Conservation (phyloP, 2,888 invertebrate species). For the Phengaris arion region DNA sequence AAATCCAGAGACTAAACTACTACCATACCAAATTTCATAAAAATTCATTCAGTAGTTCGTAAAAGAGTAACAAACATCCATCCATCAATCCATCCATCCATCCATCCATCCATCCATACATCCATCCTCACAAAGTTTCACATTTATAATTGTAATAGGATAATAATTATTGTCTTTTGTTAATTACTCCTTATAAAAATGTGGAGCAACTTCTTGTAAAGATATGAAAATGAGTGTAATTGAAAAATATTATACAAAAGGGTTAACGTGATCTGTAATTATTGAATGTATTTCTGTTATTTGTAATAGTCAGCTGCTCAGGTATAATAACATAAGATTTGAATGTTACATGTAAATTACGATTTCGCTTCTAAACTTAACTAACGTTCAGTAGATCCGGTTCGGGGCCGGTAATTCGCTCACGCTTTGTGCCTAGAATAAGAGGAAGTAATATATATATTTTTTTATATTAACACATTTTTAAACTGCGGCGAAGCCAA, state of each 20-base stretch:
- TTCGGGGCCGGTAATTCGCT: not conserved
- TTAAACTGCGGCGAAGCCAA: not conserved
- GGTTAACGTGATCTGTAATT: not conserved
- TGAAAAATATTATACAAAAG: not conserved
- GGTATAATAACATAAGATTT: not conserved
- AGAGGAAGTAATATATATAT: not conserved
- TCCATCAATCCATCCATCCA: no score
- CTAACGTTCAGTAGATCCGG: conserved; percentile 20
- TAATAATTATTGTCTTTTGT: not conserved
- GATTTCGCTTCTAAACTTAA: not conserved
- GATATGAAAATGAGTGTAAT: not conserved
- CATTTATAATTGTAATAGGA: no score
- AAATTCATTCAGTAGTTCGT: no score
- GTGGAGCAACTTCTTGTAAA: not conserved
- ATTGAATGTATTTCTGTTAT: conserved; percentile 6
- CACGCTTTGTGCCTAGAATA: not conserved
- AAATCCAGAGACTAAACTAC: no score
- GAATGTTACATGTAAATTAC: conserved; percentile 3
- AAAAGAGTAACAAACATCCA: no score
- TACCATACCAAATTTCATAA: no score
- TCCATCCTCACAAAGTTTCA: no score
- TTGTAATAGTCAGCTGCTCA: not conserved
- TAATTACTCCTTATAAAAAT: not conserved
- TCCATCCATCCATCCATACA: no score
- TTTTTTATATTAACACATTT: not conserved